Percentiles rank a stretch among this genome's conserved stretches.
phyloP scores from a whole-genome alignment of 2,888 invertebrate species.

The Tyria jacobaeae region DNA sequence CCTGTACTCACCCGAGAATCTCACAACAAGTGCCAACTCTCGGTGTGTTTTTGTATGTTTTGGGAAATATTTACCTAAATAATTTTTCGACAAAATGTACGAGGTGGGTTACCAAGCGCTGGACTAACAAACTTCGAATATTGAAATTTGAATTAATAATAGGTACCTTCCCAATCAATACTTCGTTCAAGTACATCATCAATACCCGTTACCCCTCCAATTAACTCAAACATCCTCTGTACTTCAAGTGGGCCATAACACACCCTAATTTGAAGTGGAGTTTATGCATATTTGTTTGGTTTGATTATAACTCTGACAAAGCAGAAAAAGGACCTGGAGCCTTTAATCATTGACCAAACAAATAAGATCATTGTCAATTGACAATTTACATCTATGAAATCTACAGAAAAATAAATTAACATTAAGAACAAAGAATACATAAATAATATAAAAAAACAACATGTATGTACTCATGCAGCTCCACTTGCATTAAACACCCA shows the following conservation, averaged over 20 bases:
- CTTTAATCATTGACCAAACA: neutral
- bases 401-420: neutral
- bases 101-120: neutral
- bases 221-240: constrained; percentile 6
- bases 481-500: too few relatives aligned
- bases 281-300: neutral
- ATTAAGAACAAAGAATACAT: neutral
- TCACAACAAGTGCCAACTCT: too few relatives aligned
- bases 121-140: neutral
- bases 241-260: neutral
- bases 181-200: neutral
- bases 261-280: constrained; percentile 2
- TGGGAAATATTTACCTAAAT: neutral
- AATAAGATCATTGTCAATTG: neutral
- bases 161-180: neutral
- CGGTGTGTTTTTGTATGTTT: too few relatives aligned
- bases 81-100: neutral
- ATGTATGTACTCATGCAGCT: too few relatives aligned
- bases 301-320: neutral
- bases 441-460: too few relatives aligned
- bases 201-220: constrained; percentile 1
- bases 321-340: too few relatives aligned
- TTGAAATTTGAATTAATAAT: neutral
- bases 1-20: too few relatives aligned
- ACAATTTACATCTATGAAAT: neutral